Evolutionary conservation across 2,113 vertebrate species (phyloP).

Genomic region (Carassius gibelio): DNA sequence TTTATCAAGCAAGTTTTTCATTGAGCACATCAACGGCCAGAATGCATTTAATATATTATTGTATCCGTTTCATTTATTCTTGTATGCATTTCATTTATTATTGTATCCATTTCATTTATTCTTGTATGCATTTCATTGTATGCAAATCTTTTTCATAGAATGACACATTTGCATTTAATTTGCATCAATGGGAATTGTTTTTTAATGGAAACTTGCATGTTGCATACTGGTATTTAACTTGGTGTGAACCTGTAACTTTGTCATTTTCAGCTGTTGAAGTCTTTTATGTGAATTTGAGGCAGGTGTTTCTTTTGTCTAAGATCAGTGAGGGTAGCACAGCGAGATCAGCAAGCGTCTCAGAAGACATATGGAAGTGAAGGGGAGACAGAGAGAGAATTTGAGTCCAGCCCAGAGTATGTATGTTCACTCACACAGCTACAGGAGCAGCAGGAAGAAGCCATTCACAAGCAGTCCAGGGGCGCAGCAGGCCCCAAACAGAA

Average conservation of each 20-base stretch:
- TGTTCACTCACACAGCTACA: constrained; percentile 70
- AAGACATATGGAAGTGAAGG: constrained; percentile 76
- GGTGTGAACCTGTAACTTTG: not conserved
- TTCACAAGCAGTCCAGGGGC: constrained; percentile 55
- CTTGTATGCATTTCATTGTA: no score
- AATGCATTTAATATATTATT: not conserved
- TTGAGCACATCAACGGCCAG: not conserved
- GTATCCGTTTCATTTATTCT: not conserved
- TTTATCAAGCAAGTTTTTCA: not conserved
- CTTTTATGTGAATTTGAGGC: constrained; percentile 16
- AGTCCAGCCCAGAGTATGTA: constrained; percentile 77
- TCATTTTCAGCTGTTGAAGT: not conserved
- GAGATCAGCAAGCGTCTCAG: constrained; percentile 18
- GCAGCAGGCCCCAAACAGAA: not conserved
- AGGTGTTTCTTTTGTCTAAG: constrained; percentile 36
- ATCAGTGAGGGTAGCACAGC: constrained; percentile 29
- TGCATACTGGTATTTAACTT: not conserved
- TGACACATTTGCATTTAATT: not conserved
- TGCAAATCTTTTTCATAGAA: not conserved
- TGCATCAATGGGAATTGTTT: not conserved
- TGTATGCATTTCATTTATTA: no score
- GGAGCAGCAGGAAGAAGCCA: constrained; percentile 72
- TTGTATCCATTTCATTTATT: no score
- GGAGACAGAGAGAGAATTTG: constrained; percentile 76
- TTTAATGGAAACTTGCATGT: no score